A percentile compares a stretch with the other conserved stretches of the same genome.
phyloP scores from a whole-genome alignment of 2,113 vertebrate species.

The Corynorhinus townsendii region DNA sequence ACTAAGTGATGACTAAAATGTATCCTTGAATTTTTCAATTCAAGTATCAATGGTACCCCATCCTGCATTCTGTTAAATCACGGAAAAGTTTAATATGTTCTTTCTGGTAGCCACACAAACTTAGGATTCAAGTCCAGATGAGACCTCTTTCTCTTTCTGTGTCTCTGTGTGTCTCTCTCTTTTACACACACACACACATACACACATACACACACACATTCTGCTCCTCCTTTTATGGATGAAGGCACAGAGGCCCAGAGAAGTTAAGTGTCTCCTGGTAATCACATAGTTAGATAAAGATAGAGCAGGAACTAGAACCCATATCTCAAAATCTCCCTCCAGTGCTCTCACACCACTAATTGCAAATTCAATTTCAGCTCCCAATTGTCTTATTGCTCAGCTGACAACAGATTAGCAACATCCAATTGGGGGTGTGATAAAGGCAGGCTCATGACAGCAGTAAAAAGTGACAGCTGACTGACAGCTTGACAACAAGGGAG shows the following conservation, averaged over 20 bases:
- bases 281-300: neutral
- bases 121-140: neutral
- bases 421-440: slow-evolving; percentile 59
- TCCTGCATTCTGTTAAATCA: neutral
- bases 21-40: neutral
- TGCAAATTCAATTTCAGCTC: slow-evolving; percentile 45
- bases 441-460: slow-evolving; percentile 58
- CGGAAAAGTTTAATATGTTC: neutral
- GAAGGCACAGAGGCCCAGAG: neutral
- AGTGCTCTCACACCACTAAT: neutral
- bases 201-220: neutral
- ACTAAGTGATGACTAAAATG: neutral
- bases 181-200: neutral
- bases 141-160: neutral
- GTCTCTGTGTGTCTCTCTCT: neutral
- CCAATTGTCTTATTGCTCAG: slow-evolving; percentile 58
- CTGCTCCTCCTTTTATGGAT: neutral
- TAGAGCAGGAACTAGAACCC: slow-evolving; percentile 26
- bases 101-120: neutral
- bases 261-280: slow-evolving; percentile 3
- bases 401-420: slow-evolving; percentile 65
- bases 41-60: neutral
- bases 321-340: slow-evolving; percentile 4
- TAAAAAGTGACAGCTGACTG: slow-evolving; percentile 66
- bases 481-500: slow-evolving; percentile 62